phyloP scores from a whole-genome alignment of 2,113 vertebrate genomes.

The Erpornis zantholeuca region DNA sequence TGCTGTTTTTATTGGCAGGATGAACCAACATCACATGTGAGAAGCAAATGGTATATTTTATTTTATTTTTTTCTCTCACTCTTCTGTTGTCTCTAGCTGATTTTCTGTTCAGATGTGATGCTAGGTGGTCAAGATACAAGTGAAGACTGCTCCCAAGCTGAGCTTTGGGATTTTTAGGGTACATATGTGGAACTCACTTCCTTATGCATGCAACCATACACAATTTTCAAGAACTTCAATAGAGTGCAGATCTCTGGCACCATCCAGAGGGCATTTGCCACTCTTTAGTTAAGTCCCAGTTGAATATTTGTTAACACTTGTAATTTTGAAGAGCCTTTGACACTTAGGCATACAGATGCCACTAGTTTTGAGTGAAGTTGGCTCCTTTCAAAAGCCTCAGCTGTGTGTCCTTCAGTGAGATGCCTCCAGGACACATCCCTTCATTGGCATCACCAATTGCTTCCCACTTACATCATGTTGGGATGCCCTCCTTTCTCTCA shows the following conservation, averaged over 20 bases:
- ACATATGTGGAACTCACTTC: background rate
- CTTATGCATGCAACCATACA: background rate
- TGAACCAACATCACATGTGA: background rate
- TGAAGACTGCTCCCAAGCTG: background rate
- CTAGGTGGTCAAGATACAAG: background rate
- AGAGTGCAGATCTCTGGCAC: background rate
- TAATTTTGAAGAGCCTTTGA: background rate
- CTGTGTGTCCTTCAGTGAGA: background rate
- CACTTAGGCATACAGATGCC: background rate
- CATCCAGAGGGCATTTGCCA: background rate
- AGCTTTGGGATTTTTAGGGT: background rate
- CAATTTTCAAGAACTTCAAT: background rate
- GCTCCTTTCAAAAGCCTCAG: background rate
- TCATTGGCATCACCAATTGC: background rate
- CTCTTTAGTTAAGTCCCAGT: background rate
- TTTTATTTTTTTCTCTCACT: background rate
- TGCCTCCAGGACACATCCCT: background rate
- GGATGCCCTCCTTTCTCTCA: background rate
- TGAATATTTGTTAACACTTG: background rate
- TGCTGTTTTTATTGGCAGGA: background rate
- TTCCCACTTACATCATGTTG: accelerated
- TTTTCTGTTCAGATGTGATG: background rate
- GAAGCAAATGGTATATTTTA: background rate
- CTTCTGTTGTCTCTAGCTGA: background rate
- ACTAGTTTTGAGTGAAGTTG: background rate